Base-by-base conservation (phyloP, 2,113 vertebrate genomes). In the Isichthys henryi region DNA sequence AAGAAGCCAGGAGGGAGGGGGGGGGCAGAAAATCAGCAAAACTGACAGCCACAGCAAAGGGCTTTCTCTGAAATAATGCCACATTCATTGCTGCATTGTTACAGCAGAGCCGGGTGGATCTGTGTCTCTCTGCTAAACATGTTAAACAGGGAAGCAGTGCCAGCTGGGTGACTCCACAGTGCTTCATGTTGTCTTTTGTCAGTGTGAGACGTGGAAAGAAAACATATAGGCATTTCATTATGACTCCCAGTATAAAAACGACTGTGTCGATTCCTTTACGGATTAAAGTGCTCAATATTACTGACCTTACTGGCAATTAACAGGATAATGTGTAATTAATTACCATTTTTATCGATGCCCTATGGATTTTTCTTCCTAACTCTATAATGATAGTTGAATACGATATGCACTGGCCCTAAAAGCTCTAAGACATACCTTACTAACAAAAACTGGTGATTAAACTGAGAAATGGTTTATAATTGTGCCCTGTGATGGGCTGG, bases 61-160 rank as follows among this genome's bases (percentile, higher is more conserved):
- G 27, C 70, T 45, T 92, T 91, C 82, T 80, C 74, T 90, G 89
- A 88, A 90, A 91, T 89, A 84, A 52, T 80, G 50, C 49, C 88
- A 89, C 1, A 15, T 35, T 46, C 88, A 90, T 92, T 91, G 90
- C 86, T 92, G 46, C 48, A 83, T 91, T 74, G 90, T 92, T 89
- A 84, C 82, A 53, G 17, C 70, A 62, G 39, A n/a, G 82, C 52
- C 85, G 15, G 58, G 45, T 46, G 88, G 46, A 23, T 62, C 39
- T 80, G 88, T 82, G 50, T 45, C 52, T 70, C 43, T 80, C 46
- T 58, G 45, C 88, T 88, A 39, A 74, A 85, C 17, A 46, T 74
- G 45, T 87, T 53, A 83, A 85, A 91, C n/a, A 62, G 31, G 74
- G n/a, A 3, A 21, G 3, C 85, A 6, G 5, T 6, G 3, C 27